Base-by-base conservation (phyloP, 2,888 invertebrate genomes). In the Nymphalis urticae region DNA sequence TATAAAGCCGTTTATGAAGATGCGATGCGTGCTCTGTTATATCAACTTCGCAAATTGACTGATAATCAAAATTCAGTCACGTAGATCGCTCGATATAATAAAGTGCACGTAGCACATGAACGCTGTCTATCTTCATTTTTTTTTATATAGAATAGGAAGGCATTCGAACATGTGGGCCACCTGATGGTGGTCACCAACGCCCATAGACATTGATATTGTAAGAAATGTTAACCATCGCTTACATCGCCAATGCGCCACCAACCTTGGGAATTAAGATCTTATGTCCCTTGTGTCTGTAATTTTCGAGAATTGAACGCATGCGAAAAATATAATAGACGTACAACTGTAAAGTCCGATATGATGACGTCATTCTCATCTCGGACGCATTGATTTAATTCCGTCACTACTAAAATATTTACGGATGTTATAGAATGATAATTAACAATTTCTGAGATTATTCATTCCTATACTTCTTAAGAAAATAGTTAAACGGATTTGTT, bases 11-110 rank as follows among this genome's bases (percentile, higher is more conserved):
- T 27, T 61, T 27, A 32, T 32, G 27, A 32, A 6, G 27, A 6
- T 16, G 63, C 19, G 54, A 62, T 59, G 60, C 62, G 71, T 69
- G 70, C 51, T 60, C 51, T 66, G 27, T 54, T 70, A 47, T 48
- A 62, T 66, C 70, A 70, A 73, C 71, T 64, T 65, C 61, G 70
- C 70, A 67, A 72, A 69, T 69, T 54, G 67, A 59, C 32, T 27
- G 54, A 64, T 73, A 65, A 73, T 72, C 56, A 50, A 42, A 68
- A 59, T 62, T 66, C 63, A 74, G 61, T 76, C 76, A 76, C 76
- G 75, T 75, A 71, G 59, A 62, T 64, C 66, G 21, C 10, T 51
- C 50, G 51, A 56, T 48, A 62, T 51, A 68, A 64, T 58, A 61
- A 64, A 54, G 48, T 48, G 50, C 70, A 64, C 67, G 69, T 72